Base-by-base conservation (phyloP, 2,113 vertebrate genomes). In the Raphicerus campestris region DNA sequence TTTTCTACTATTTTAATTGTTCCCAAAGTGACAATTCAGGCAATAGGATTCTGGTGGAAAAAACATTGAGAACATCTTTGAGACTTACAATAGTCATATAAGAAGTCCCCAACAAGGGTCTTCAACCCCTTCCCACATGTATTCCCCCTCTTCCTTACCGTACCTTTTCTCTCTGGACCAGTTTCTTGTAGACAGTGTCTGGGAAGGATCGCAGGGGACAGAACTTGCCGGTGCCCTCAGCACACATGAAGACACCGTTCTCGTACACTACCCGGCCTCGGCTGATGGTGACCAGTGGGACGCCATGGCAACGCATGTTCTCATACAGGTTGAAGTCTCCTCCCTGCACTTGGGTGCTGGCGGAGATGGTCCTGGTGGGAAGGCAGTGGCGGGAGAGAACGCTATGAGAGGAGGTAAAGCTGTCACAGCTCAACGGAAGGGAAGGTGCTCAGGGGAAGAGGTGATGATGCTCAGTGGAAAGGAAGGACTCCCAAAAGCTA, bases 111-210 rank as follows among this genome's bases (percentile, higher is more conserved):
- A 10, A 7, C 4, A 11, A 35, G 45, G 26, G 42, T 5, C 28
- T 11, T 35, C 30, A 0, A 13, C 16, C 53, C 42, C n/a, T 26
- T 24, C 75, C 47, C 63, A 35, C 24, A 14, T 26, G 3, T 10
- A 42, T 1, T 56, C 58, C 42, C 13, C 4, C 30, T 1, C 0
- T 0, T 0, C 0, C 7, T 14, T 28, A 0, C 5, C 15, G 5
- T 98, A 99, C 99, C 99, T 99, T 99, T 98, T 99, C 99, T 93
- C 99, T 99, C 98, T 99, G 99, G 84, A 99, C 99, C 99, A 99
- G 99, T 98, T 99, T 99, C 99, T 99, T 99, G 98, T 99, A 99
- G 94, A 99, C 99, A 61, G 99, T 99, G 97, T 99, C 99, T 0
- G 99, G 99, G 98, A 99, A 99, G 96, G 99, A 99, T 94, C 99